Conservation (phyloP, 1,140 invertebrate genomes). For the Drosophila busckii region DNA sequence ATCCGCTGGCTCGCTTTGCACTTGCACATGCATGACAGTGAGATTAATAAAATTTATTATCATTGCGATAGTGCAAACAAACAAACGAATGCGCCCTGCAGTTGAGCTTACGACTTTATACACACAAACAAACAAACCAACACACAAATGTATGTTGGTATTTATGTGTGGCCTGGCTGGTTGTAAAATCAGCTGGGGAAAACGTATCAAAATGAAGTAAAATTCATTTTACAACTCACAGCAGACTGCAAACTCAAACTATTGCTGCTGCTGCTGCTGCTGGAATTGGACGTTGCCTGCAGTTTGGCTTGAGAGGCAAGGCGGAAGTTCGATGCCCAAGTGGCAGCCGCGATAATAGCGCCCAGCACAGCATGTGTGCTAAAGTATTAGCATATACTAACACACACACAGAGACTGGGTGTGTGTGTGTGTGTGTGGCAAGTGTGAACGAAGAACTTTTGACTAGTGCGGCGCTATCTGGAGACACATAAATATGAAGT, state of each 20-base stretch:
- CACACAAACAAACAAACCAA: conserved; percentile 46
- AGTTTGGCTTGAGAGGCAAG: conserved; percentile 53
- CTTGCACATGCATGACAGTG: conserved; percentile 37
- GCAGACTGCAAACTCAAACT: conserved; percentile 50
- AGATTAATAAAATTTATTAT: conserved; percentile 77
- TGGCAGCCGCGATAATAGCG: conserved; percentile 73
- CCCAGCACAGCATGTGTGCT: conserved; percentile 70
- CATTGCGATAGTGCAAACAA: conserved; percentile 59
- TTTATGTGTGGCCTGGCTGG: conserved; percentile 54
- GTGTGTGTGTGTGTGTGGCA: conserved; percentile 13
- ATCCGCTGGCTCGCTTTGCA: neutral
- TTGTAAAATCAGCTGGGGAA: conserved; percentile 56
- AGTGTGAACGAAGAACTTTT: conserved; percentile 63
- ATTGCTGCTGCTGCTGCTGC: conserved; percentile 61
- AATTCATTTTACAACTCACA: conserved; percentile 69
- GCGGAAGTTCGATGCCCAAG: conserved; percentile 75
- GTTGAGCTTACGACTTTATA: too few relatives aligned
- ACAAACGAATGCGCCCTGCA: too few relatives aligned
- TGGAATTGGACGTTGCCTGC: too few relatives aligned
- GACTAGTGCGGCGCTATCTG: conserved; percentile 62
- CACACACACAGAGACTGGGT: conserved; percentile 26
- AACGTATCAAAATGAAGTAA: conserved; percentile 77
- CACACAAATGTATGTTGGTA: conserved; percentile 49
- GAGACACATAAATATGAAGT: conserved; percentile 73
- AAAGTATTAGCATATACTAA: conserved; percentile 76